A percentile compares a stretch with the other conserved stretches of the same genome.
These are phyloP conservation scores for Axis porcinus DNA, from an alignment of 2,113 vertebrate species.

Conservation along the genomic window DNA sequence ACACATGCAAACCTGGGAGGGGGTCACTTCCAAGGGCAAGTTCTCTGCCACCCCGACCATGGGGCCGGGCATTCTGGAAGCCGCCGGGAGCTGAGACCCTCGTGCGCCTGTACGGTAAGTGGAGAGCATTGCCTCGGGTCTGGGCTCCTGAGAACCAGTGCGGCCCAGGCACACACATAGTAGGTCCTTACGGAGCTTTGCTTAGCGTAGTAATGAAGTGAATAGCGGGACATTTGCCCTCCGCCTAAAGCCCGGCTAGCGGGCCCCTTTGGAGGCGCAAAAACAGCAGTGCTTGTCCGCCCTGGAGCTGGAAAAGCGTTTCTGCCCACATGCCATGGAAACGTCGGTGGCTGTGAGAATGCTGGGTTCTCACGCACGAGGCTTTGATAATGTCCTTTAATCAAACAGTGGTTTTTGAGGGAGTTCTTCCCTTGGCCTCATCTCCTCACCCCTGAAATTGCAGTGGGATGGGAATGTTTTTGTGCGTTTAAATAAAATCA, in stretches of 20 bases:
- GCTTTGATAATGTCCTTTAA: neutral
- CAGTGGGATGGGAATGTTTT: neutral
- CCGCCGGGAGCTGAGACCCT: neutral
- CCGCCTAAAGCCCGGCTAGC: accelerated
- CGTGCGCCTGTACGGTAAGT: neutral
- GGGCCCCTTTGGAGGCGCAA: accelerated
- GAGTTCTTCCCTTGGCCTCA: neutral
- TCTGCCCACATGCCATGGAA: neutral
- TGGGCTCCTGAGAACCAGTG: neutral
- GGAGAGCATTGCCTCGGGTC: accelerated
- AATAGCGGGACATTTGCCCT: accelerated
- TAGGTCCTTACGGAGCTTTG: neutral
- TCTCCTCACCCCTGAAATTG: neutral
- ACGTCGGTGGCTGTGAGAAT: accelerated
- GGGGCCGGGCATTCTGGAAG: neutral
- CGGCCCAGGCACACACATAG: neutral
- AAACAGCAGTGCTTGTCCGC: accelerated
- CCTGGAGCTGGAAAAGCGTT: accelerated
- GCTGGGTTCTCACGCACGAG: neutral
- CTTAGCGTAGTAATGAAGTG: accelerated
- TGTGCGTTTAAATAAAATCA: neutral
- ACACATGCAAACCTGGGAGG: neutral
- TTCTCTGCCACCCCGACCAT: accelerated
- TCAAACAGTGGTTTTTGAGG: neutral
- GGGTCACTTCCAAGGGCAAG: neutral